phyloP scores from a whole-genome alignment of 2,797 vertebrate species.

The Rallus crepitans region DNA sequence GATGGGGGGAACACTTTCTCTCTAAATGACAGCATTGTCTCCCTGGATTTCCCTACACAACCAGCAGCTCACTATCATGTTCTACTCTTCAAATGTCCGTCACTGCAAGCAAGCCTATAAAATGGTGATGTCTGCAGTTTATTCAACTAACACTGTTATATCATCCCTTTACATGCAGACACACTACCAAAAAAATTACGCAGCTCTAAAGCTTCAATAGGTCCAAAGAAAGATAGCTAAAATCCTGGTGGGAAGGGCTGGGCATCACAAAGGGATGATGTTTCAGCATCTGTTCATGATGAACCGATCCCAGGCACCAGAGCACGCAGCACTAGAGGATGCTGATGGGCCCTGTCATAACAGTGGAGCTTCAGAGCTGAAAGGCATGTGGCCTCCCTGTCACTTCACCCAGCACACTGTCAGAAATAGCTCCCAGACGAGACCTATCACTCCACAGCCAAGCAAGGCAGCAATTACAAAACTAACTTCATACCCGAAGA shows the following conservation, averaged over 20 bases:
- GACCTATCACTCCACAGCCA: background rate
- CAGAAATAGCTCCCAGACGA: background rate
- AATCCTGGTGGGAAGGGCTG: background rate
- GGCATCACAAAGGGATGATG: background rate
- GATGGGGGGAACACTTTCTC: background rate
- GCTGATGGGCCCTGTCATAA: slow-evolving; percentile 18
- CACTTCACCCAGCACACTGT: background rate
- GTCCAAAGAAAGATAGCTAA: background rate
- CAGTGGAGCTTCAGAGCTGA: background rate
- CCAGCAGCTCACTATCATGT: background rate
- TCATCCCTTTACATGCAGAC: background rate
- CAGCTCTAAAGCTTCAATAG: background rate
- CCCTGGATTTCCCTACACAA: background rate
- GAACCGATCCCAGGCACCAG: background rate
- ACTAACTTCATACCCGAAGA: background rate
- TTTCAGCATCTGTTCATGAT: background rate
- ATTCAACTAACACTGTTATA: background rate
- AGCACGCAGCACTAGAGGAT: background rate
- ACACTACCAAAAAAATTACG: background rate
- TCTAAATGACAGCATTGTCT: background rate
- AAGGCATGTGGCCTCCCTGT: background rate
- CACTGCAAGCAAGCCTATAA: background rate
- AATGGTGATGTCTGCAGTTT: background rate
- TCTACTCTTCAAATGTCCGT: background rate
- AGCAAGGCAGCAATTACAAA: background rate